Evolutionary conservation across 2,113 vertebrate genomes (phyloP).

Genomic region (Neolamprologus variostigma): DNA sequence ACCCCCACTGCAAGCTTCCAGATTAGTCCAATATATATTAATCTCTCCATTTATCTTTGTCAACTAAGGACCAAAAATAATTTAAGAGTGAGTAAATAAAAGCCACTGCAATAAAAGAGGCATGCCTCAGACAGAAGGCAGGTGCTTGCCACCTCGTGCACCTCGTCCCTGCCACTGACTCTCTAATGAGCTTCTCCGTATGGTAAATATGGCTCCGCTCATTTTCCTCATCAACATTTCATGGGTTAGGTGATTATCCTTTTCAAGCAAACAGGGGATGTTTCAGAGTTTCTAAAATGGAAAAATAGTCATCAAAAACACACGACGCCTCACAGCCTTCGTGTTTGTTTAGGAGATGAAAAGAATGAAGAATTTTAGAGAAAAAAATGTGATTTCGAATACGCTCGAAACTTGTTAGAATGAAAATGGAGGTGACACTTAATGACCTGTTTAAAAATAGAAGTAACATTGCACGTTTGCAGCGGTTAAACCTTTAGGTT

Average conservation of each 20-base stretch:
- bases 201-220: conserved; percentile 67
- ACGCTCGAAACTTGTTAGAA: not conserved
- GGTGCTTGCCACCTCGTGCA: conserved; percentile 76
- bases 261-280: conserved; percentile 64
- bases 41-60: conserved; percentile 99
- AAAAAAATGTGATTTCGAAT: not conserved
- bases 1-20: conserved; percentile 73
- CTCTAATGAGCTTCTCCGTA: conserved; percentile 73
- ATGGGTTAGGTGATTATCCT: conserved; percentile 62
- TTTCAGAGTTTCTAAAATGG: conserved; percentile 64
- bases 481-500: not conserved
- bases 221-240: conserved; percentile 74
- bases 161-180: conserved; percentile 77
- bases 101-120: conserved; percentile 70
- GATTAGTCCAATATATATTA: conserved; percentile 98
- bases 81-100: conserved; percentile 89
- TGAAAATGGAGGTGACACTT: not conserved
- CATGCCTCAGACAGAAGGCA: conserved; percentile 79
- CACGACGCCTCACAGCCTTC: not conserved
- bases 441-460: not conserved
- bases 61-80: conserved; percentile 91
- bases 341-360: conserved; percentile 51
- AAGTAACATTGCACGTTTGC: not conserved
- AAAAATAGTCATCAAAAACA: conserved; percentile 51
- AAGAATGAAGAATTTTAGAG: not conserved